phyloP scores from a whole-genome alignment of 1,140 invertebrate species.

The Drosophila funebris region DNA sequence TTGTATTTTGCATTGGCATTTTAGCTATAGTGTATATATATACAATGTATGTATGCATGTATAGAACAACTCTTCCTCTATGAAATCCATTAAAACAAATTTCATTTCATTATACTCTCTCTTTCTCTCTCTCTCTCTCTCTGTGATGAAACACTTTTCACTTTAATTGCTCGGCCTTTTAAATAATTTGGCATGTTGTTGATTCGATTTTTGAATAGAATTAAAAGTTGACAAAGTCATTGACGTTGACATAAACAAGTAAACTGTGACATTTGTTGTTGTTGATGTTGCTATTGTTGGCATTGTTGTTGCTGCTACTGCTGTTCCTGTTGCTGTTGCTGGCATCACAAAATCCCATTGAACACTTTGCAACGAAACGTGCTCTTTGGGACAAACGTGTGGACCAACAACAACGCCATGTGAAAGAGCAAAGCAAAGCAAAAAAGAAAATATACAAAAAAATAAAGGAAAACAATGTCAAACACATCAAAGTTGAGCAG shows the following conservation, averaged over 20 bases:
- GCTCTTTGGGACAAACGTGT: slow-evolving; percentile 36
- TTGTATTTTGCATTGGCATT: too few species aligned
- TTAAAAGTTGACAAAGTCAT: slow-evolving; percentile 61
- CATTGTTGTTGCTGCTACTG: slow-evolving; percentile 5
- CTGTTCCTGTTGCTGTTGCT: slow-evolving; percentile 5
- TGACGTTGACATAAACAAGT: slow-evolving; percentile 61
- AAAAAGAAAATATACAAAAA: background rate
- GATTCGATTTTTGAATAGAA: slow-evolving; percentile 24
- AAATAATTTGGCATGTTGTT: slow-evolving; percentile 6
- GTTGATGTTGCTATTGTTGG: slow-evolving; percentile 11
- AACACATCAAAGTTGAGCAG: slow-evolving; percentile 75
- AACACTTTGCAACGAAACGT: slow-evolving; percentile 55
- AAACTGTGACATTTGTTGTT: slow-evolving; percentile 44
- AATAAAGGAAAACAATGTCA: slow-evolving; percentile 76
- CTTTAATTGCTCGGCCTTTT: slow-evolving; percentile 47
- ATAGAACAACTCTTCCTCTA: too few species aligned
- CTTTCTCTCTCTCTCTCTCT: background rate
- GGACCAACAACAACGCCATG: slow-evolving; percentile 22
- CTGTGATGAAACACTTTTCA: background rate
- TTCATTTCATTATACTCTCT: background rate
- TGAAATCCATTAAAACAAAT: too few species aligned
- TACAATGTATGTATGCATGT: too few species aligned
- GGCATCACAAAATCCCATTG: slow-evolving; percentile 51
- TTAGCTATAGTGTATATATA: too few species aligned
- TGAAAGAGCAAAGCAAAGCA: background rate